These are phyloP conservation scores for Erpornis zantholeuca DNA, from an alignment of 2,113 vertebrate genomes.

Conservation along the genomic window DNA sequence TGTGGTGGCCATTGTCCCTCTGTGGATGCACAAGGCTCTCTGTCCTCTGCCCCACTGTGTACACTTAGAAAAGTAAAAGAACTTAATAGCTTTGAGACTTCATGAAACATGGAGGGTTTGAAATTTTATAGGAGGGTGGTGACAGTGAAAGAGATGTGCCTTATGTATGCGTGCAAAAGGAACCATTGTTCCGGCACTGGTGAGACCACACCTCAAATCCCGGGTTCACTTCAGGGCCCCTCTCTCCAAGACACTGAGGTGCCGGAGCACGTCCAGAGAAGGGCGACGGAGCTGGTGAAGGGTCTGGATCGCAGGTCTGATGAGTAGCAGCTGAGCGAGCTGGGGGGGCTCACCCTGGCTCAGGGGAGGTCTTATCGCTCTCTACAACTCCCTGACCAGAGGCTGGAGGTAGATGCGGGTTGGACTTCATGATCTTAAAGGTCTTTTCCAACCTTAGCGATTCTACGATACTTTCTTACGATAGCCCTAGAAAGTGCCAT, in stretches of 20 bases:
- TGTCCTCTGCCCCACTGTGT: neutral
- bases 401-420: neutral
- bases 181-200: neutral
- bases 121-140: neutral
- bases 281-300: neutral
- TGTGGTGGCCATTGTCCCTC: neutral
- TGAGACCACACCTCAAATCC: neutral
- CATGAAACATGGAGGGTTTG: neutral
- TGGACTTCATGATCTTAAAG: neutral
- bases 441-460: neutral
- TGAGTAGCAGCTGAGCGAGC: neutral
- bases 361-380: neutral
- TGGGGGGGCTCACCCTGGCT: neutral
- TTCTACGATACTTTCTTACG: neutral
- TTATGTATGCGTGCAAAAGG: accelerated
- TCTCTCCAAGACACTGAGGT: neutral
- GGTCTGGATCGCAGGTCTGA: neutral
- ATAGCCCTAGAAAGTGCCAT: accelerated
- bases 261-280: neutral
- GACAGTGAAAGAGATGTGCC: neutral
- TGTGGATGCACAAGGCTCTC: neutral
- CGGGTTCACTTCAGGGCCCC: neutral
- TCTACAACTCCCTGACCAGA: neutral
- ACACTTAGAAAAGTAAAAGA: neutral
- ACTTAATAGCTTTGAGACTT: neutral